Percentiles rank a stretch among this genome's conserved stretches.
These are phyloP conservation scores for Anser cygnoides DNA, from an alignment of 2,113 vertebrate genomes.

Conservation along the genomic window DNA sequence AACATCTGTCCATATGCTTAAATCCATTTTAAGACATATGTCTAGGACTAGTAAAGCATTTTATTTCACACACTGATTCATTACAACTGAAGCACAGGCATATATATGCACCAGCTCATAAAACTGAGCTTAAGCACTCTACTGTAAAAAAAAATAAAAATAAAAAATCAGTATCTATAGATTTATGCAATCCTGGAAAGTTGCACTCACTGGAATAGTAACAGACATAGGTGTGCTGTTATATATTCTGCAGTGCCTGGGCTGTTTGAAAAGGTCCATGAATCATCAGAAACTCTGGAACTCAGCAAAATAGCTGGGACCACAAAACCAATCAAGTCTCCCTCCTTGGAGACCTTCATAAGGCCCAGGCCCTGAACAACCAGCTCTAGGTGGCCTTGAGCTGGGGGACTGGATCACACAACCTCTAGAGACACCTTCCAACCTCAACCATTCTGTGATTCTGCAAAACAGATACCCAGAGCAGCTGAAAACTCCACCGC, in stretches of 20 bases:
- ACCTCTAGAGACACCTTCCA: too few species aligned
- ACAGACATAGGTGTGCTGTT: not conserved
- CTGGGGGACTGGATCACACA: not conserved
- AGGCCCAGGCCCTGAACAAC: too few species aligned
- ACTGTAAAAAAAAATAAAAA: not conserved
- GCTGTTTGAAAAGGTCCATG: not conserved
- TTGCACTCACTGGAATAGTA: not conserved
- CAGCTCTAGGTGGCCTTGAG: not conserved
- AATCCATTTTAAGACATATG: fast-evolving
- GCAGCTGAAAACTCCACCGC: not conserved
- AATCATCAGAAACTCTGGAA: not conserved
- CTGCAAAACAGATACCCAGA: not conserved
- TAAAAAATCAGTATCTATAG: not conserved
- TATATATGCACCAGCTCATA: not conserved
- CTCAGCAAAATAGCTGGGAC: not conserved
- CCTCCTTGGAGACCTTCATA: too few species aligned
- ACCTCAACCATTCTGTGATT: too few species aligned
- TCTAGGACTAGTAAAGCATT: not conserved
- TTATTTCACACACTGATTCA: not conserved
- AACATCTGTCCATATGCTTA: not conserved
- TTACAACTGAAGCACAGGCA: not conserved
- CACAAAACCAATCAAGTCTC: not conserved
- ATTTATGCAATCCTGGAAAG: not conserved
- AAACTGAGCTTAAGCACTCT: not conserved
- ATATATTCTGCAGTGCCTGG: not conserved